Conservation (phyloP, 2,888 invertebrate genomes). For the Eupeodes latifasciatus region DNA sequence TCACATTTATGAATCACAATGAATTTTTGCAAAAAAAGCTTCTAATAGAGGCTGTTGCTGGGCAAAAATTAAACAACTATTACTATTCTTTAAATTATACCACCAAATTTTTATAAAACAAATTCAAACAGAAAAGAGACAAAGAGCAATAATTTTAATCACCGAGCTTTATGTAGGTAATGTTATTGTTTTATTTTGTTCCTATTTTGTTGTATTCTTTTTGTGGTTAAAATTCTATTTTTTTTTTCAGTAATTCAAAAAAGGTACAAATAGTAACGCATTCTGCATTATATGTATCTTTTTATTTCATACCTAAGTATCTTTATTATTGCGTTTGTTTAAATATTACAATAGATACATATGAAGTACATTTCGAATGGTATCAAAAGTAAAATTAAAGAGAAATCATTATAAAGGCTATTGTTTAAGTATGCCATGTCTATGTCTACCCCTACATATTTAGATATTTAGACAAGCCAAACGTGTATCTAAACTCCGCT, state of each 20-base stretch:
- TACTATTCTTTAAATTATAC: constrained; percentile 44
- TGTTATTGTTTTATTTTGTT: constrained; percentile 3
- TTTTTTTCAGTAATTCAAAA: constrained; percentile 15
- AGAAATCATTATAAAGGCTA: background rate
- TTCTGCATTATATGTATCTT: background rate
- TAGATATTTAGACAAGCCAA: background rate
- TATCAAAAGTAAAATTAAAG: background rate
- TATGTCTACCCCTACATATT: too few relatives aligned
- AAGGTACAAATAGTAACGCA: constrained; percentile 39
- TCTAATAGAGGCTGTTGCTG: constrained; percentile 62
- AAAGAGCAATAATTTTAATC: constrained; percentile 46
- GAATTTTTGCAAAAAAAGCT: constrained; percentile 65
- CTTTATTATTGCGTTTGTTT: constrained; percentile 32
- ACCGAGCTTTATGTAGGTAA: constrained; percentile 39
- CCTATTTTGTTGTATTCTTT: constrained; percentile 24
- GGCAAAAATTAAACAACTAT: constrained; percentile 65
- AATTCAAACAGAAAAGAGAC: constrained; percentile 42
- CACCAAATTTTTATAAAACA: constrained; percentile 35
- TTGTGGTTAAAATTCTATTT: constrained; percentile 38
- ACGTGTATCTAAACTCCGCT: background rate
- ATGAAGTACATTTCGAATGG: constrained; percentile 24
- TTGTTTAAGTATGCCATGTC: too few relatives aligned
- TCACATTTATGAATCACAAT: constrained; percentile 68
- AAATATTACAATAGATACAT: constrained; percentile 23
- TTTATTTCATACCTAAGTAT: background rate